These are phyloP conservation scores for Chrysomallon squamiferum DNA, from an alignment of 1,140 invertebrate species.

Conservation along the genomic window DNA sequence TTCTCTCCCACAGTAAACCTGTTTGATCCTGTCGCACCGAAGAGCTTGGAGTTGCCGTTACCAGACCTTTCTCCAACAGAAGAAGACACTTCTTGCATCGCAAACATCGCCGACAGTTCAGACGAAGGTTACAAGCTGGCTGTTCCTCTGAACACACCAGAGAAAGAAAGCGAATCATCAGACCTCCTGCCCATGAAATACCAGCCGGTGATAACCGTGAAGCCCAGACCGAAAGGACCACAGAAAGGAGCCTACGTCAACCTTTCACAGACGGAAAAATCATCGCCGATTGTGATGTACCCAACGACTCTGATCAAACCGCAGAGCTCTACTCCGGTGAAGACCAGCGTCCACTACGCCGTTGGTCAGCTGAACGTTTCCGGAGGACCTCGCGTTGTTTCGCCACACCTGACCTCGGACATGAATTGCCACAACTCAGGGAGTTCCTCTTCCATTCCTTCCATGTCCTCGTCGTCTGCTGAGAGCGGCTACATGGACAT, in stretches of 20 bases:
- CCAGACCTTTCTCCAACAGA: slow-evolving; percentile 35
- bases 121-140: slow-evolving; percentile 28
- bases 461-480: slow-evolving; percentile 15
- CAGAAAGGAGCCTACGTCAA: slow-evolving; percentile 13
- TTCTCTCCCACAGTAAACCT: slow-evolving; percentile 52
- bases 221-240: slow-evolving; percentile 31
- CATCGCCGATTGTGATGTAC: slow-evolving; percentile 5
- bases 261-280: background rate
- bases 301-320: slow-evolving; percentile 2
- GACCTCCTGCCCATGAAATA: slow-evolving; percentile 37
- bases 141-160: slow-evolving; percentile 18
- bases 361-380: no score
- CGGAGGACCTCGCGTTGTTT: background rate
- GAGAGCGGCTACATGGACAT: slow-evolving; percentile 27
- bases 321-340: slow-evolving; percentile 2
- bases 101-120: background rate
- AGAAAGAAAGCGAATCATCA: slow-evolving; percentile 1
- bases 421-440: background rate
- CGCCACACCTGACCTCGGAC: background rate
- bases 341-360: background rate
- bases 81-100: slow-evolving; percentile 11
- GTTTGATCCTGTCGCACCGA: slow-evolving; percentile 35
- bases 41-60: slow-evolving; percentile 39
- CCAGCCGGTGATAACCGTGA: slow-evolving; percentile 45
- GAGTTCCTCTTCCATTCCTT: slow-evolving; percentile 7